Evolutionary conservation across 1,140 invertebrate genomes (phyloP), one percentile per base, ranked within the genome.

Genomic region (Pteromalus puparum): DNA sequence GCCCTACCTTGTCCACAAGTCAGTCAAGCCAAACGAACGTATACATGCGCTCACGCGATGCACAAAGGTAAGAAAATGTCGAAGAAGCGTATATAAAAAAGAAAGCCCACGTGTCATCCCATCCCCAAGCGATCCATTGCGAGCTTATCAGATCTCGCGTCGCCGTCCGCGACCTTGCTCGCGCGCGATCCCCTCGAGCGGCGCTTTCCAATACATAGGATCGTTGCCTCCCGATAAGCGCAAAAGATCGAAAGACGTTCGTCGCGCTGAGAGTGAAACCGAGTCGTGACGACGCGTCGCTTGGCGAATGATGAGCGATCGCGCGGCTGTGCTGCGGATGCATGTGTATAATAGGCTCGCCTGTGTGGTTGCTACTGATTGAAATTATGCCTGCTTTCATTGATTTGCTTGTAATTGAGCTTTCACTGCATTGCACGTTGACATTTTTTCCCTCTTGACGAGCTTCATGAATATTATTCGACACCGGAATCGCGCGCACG

Each of bases 161-260:
- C 65, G 30, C 30, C 34, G 78, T 80, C 65, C 65, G 65, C 65
- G 78, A 80, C 78, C 78, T 80, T 80, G 78, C 26, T 15, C 73
- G n/a, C n/a, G 15, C 68, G 68, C 26, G 68, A 9, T 15, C 12
- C 70, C 18, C 34, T 73, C 72, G 18, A 30, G 30, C 34, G 18
- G 13, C 18, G 34, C 73, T 74, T 74, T 74, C 73, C 73, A 38
- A 74, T 73, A 73, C 6, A 34, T 15, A 38, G 24, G 48, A 70
- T 70, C 2, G 24, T 26, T 26, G 10, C 9, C 13, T 21, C 12
- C 13, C 24, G 10, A 70, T 21, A 70, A 12, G 18, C 15, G 67
- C 28, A 70, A 12, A 21, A 70, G 24, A 70, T 26, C 48, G 48
- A 21, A 53, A 15, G 48, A 53, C n/a, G n/a, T n/a, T 53, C 48